Conservation (phyloP, 2,797 vertebrate genomes). For the Betta splendens region DNA sequence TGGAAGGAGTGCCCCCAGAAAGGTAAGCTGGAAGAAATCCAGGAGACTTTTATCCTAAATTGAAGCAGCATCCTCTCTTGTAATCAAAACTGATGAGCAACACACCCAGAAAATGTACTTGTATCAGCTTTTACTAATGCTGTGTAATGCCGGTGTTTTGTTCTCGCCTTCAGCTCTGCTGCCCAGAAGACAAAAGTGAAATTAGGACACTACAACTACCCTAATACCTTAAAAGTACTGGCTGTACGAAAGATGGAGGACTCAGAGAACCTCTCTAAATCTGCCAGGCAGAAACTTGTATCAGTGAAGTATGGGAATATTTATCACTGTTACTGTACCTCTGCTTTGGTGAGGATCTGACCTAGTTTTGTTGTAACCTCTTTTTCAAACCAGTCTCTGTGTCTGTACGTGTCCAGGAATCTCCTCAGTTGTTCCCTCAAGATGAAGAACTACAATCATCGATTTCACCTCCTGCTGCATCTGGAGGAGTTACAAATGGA, state of each 20-base stretch:
- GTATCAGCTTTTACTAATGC: neutral
- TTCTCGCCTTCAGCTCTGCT: slow-evolving; percentile 47
- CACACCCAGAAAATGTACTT: neutral
- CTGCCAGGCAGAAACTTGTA: slow-evolving; percentile 47
- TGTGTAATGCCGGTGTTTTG: slow-evolving; percentile 16
- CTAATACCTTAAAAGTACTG: slow-evolving; percentile 60
- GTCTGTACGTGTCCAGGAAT: slow-evolving; percentile 57
- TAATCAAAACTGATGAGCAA: slow-evolving; percentile 12
- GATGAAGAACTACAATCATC: slow-evolving; percentile 80
- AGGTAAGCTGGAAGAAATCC: too few relatives aligned
- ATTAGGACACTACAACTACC: slow-evolving; percentile 57
- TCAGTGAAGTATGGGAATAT: slow-evolving; percentile 65
- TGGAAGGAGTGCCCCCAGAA: slow-evolving; percentile 80
- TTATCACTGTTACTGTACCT: neutral
- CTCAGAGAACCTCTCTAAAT: slow-evolving; percentile 36
- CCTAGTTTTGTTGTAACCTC: neutral
- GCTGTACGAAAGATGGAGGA: slow-evolving; percentile 62
- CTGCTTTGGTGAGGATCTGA: neutral
- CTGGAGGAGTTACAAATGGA: slow-evolving; percentile 95
- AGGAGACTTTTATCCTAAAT: too few relatives aligned
- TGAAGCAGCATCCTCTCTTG: neutral
- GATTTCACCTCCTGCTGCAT: slow-evolving; percentile 87
- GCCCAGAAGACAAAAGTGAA: slow-evolving; percentile 31
- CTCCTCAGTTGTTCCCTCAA: slow-evolving; percentile 75
- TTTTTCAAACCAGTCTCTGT: neutral